These are phyloP conservation scores for Epiblema foenella DNA, from an alignment of 2,888 invertebrate genomes.

Conservation along the genomic window DNA sequence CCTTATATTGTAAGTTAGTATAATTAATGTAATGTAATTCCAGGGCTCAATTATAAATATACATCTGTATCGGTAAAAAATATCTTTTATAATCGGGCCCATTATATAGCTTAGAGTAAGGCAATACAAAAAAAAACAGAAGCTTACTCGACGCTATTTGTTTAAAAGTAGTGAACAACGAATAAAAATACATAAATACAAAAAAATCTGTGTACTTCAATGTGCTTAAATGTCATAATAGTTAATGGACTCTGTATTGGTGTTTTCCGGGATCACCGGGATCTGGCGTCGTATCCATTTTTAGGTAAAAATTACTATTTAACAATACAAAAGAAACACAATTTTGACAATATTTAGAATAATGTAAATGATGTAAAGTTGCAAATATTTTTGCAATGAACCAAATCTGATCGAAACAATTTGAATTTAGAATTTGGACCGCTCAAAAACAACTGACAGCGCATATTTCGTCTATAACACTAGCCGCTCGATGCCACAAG, in stretches of 20 bases:
- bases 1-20: slow-evolving; percentile 74
- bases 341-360: slow-evolving; percentile 46
- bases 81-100: slow-evolving; percentile 65
- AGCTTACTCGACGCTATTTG: slow-evolving; percentile 64
- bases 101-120: slow-evolving; percentile 59
- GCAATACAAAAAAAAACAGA: slow-evolving; percentile 45
- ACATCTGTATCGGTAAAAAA: slow-evolving; percentile 35
- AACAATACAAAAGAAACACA: slow-evolving; percentile 33
- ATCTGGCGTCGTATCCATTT: slow-evolving; percentile 75
- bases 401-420: slow-evolving; percentile 19
- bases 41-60: slow-evolving; percentile 58
- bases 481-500: slow-evolving; percentile 75
- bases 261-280: slow-evolving; percentile 64
- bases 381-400: slow-evolving; percentile 18
- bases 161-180: slow-evolving; percentile 75
- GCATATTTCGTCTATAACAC: slow-evolving; percentile 71
- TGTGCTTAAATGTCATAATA: slow-evolving; percentile 79
- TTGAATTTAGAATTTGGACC: slow-evolving; percentile 24
- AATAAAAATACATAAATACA: slow-evolving; percentile 77
- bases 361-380: slow-evolving; percentile 34
- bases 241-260: slow-evolving; percentile 72
- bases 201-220: slow-evolving; percentile 74
- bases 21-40: slow-evolving; percentile 83
- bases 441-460: slow-evolving; percentile 62
- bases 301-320: slow-evolving; percentile 52